Percentiles rank a stretch among this genome's conserved stretches.
phyloP scores from a whole-genome alignment of 2,113 vertebrate genomes.

The Cepphus grylle region DNA sequence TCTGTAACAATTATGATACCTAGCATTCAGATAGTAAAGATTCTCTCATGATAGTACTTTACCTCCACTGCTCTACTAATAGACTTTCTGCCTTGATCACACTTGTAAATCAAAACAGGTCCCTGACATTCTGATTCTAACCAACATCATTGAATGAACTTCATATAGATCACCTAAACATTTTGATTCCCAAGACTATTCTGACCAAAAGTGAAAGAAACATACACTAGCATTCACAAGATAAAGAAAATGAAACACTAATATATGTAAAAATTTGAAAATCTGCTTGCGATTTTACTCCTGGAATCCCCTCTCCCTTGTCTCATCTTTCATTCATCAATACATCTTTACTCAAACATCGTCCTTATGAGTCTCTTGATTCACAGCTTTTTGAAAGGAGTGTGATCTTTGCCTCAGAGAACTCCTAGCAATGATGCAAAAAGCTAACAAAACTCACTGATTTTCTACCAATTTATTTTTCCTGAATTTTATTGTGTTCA shows the following conservation, averaged over 20 bases:
- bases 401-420: not conserved
- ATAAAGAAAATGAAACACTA: not conserved
- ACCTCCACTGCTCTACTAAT: not conserved
- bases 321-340: not conserved
- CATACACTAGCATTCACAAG: not conserved
- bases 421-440: not conserved
- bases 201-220: not conserved
- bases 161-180: not conserved
- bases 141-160: not conserved
- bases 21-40: not conserved
- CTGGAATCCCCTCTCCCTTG: not conserved
- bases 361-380: not conserved
- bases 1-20: not conserved
- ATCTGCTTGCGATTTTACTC: not conserved
- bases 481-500: not conserved
- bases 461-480: not conserved
- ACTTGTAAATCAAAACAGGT: slow-evolving; percentile 22
- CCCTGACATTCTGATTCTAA: slow-evolving; percentile 14
- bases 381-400: not conserved
- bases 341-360: not conserved
- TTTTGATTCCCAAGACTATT: not conserved
- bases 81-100: slow-evolving; percentile 21
- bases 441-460: not conserved
- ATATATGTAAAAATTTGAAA: not conserved
- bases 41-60: slow-evolving; percentile 10